These are phyloP conservation scores for Prorops nasuta DNA, from an alignment of 1,140 invertebrate species.

Conservation along the genomic window DNA sequence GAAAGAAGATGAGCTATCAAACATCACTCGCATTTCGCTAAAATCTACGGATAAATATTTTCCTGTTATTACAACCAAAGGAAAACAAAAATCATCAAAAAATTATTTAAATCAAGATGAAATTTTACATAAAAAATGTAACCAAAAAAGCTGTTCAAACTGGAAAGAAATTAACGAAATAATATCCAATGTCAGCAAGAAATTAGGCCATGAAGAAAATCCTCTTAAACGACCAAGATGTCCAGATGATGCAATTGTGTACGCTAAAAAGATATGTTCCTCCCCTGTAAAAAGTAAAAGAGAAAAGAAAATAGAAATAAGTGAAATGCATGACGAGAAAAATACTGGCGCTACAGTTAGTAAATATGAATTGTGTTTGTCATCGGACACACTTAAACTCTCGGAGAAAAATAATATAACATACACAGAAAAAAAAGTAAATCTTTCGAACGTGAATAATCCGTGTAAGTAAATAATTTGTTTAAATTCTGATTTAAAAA, in stretches of 20 bases:
- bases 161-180: constrained; percentile 32
- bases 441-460: too few species aligned
- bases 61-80: constrained; percentile 28
- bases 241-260: constrained; percentile 2
- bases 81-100: constrained; percentile 46
- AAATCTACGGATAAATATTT: constrained; percentile 44
- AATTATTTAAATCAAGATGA: constrained; percentile 39
- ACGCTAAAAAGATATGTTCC: constrained; percentile 21
- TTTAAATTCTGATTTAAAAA: too few species aligned
- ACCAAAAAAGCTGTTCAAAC: constrained; percentile 39
- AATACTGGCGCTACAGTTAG: neutral
- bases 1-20: constrained; percentile 47
- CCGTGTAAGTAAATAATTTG: too few species aligned
- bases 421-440: constrained; percentile 15
- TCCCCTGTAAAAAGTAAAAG: constrained; percentile 37
- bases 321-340: constrained; percentile 23
- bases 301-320: constrained; percentile 39
- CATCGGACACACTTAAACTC: constrained; percentile 6
- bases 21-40: constrained; percentile 49
- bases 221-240: constrained; percentile 22
- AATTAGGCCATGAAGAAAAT: constrained; percentile 26
- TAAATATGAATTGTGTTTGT: constrained; percentile 2
- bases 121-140: constrained; percentile 34
- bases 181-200: constrained; percentile 41
- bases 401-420: constrained; percentile 8